Percentiles rank a stretch among this genome's conserved stretches.
phyloP scores from a whole-genome alignment of 2,888 invertebrate genomes.

The Coenonympha arcania region DNA sequence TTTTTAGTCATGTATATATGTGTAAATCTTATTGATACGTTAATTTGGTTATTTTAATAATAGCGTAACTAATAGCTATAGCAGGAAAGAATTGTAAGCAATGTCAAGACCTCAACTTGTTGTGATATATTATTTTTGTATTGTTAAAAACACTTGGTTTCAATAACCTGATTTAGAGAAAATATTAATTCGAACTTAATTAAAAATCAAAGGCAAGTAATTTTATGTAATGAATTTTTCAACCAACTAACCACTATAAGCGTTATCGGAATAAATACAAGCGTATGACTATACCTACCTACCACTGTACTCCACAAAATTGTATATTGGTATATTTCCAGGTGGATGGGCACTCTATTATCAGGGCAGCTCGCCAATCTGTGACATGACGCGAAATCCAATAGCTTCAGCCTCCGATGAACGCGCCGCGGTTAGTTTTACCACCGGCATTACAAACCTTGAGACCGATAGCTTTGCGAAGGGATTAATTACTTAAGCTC shows the following conservation, averaged over 20 bases:
- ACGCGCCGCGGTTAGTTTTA: slow-evolving; percentile 43
- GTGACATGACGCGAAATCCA: slow-evolving; percentile 38
- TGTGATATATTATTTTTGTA: no score
- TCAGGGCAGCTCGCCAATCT: slow-evolving; percentile 30
- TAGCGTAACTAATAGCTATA: no score
- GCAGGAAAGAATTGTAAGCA: no score
- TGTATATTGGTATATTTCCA: slow-evolving; percentile 55
- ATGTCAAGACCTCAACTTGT: no score
- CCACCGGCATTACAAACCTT: slow-evolving; percentile 41
- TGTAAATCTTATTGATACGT: no score
- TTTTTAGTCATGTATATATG: no score
- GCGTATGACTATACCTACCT: slow-evolving; percentile 37
- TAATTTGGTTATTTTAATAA: no score
- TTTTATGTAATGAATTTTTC: no score
- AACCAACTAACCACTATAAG: slow-evolving; percentile 58
- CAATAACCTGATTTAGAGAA: no score
- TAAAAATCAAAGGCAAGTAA: no score
- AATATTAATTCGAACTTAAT: no score
- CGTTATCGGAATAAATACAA: slow-evolving; percentile 52
- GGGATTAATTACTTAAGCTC: slow-evolving; percentile 41
- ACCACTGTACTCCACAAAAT: slow-evolving; percentile 38
- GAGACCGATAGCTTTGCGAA: slow-evolving; percentile 41
- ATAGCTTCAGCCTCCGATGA: slow-evolving; percentile 43
- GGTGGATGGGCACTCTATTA: slow-evolving; percentile 39
- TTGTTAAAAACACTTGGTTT: no score